phyloP scores from a whole-genome alignment of 2,888 invertebrate species.

The Petrophora chlorosata region DNA sequence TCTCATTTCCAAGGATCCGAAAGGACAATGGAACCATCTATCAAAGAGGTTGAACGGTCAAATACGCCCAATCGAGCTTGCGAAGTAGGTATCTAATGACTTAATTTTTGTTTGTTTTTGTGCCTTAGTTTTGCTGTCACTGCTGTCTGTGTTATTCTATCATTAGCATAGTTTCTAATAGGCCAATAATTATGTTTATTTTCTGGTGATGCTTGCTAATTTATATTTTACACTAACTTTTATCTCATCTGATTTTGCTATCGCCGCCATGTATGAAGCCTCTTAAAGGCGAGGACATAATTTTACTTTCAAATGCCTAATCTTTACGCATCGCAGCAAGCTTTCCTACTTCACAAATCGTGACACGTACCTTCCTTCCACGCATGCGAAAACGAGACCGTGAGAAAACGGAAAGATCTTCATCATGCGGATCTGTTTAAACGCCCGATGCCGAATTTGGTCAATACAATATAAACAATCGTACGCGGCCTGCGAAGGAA shows the following conservation, averaged over 20 bases:
- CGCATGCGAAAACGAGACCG: constrained; percentile 24
- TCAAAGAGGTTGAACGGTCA: constrained; percentile 28
- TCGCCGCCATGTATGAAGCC: too few species aligned
- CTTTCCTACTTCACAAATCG: constrained; percentile 1
- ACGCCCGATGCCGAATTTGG: constrained; percentile 45
- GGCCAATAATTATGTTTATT: too few species aligned
- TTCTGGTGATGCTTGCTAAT: too few species aligned
- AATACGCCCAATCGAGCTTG: constrained; percentile 25
- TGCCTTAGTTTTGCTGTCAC: too few species aligned
- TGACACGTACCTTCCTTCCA: not conserved
- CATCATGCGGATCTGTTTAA: constrained; percentile 30
- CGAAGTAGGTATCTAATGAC: constrained; percentile 23
- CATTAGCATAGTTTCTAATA: too few species aligned
- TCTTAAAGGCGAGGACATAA: constrained; percentile 1
- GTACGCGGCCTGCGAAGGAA: constrained; percentile 40
- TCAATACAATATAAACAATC: constrained; percentile 47
- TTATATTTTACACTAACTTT: not conserved
- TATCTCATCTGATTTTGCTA: too few species aligned
- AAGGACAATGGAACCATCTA: constrained; percentile 34
- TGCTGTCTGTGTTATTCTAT: too few species aligned
- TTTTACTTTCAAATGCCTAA: constrained; percentile 12
- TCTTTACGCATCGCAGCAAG: constrained; percentile 3
- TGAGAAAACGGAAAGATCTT: constrained; percentile 35
- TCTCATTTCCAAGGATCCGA: constrained; percentile 18
- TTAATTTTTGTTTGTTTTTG: constrained; percentile 28